Conservation (phyloP, 2,888 invertebrate species). For the Agrenia bidenticulata region DNA sequence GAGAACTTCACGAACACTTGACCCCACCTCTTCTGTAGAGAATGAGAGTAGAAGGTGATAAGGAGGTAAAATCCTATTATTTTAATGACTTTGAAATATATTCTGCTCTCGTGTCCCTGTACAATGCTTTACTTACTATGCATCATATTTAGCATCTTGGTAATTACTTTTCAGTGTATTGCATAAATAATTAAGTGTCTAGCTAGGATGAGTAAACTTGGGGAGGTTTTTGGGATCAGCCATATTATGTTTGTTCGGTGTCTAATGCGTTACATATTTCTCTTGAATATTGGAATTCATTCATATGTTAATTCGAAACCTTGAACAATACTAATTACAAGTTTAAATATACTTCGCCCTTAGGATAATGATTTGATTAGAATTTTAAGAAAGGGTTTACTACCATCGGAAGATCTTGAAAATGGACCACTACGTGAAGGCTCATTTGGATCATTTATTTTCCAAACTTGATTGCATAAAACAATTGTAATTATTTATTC, state of each 20-base stretch:
- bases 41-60: not conserved
- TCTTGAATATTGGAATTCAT: constrained; percentile 5
- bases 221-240: not conserved
- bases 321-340: not conserved
- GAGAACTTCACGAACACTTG: too few relatives aligned
- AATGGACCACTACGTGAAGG: too few relatives aligned
- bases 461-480: too few relatives aligned
- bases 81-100: not conserved
- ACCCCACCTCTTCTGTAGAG: not conserved
- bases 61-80: too few relatives aligned
- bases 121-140: not conserved
- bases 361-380: too few relatives aligned
- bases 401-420: too few relatives aligned
- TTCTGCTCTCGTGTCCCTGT: not conserved
- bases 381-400: too few relatives aligned
- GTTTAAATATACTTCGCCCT: too few relatives aligned
- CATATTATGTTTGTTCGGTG: not conserved
- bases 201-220: constrained; percentile 4
- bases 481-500: too few relatives aligned
- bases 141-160: not conserved
- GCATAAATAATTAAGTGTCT: not conserved
- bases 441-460: too few relatives aligned
- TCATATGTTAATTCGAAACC: not conserved
- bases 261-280: not conserved
- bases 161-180: constrained; percentile 5